phyloP scores from a whole-genome alignment of 1,140 invertebrate genomes.

The Solen grandis region DNA sequence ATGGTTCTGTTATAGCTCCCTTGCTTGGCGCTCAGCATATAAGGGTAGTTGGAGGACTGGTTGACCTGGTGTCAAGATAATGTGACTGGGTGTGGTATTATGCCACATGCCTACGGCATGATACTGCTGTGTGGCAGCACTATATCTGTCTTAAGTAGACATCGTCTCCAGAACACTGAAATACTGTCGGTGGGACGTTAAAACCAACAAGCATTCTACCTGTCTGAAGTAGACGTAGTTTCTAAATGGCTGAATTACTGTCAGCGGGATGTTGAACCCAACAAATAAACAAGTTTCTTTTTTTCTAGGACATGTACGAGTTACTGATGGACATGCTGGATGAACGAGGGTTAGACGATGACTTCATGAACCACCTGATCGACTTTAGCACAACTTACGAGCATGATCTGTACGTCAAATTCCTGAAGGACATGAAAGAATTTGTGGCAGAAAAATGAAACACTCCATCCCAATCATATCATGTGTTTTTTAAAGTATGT shows the following conservation, averaged over 20 bases:
- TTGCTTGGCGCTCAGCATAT: no score
- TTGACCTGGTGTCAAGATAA: no score
- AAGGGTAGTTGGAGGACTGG: no score
- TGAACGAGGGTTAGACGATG: constrained; percentile 94
- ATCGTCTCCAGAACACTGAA: no score
- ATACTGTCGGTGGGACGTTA: background rate
- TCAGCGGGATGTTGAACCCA: background rate
- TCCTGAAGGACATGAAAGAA: constrained; percentile 91
- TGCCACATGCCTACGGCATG: no score
- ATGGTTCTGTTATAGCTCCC: no score
- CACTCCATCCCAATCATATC: background rate
- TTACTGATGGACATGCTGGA: constrained; percentile 95
- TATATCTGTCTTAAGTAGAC: background rate
- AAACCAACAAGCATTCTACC: background rate
- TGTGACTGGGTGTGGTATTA: no score
- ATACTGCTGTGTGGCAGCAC: background rate
- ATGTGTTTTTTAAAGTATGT: no score
- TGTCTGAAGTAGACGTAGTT: background rate
- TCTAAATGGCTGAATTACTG: background rate
- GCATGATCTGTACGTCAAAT: constrained; percentile 91
- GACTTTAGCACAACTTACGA: constrained; percentile 94
- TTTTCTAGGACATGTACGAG: constrained; percentile 91
- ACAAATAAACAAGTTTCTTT: background rate
- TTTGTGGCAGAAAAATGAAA: constrained; percentile 83
- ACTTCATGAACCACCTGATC: constrained; percentile 92